These are phyloP conservation scores for Piprites chloris DNA, from an alignment of 2,113 vertebrate species.

Conservation along the genomic window DNA sequence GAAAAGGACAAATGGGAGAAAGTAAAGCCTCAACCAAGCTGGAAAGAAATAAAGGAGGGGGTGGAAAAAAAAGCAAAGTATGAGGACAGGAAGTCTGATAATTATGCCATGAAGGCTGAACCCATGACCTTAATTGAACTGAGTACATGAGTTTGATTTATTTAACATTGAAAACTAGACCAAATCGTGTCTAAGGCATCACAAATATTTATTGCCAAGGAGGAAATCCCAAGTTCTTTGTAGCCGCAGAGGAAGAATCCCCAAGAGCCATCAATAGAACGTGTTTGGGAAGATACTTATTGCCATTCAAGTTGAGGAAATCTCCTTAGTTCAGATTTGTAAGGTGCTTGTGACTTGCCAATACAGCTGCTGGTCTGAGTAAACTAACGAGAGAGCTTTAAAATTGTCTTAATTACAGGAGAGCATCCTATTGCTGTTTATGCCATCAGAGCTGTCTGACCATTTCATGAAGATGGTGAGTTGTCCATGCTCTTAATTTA, in stretches of 20 bases:
- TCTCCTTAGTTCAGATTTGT: neutral
- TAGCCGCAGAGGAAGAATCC: neutral
- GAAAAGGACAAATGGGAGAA: neutral
- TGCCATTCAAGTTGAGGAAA: neutral
- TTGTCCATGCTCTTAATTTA: neutral
- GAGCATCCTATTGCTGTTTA: neutral
- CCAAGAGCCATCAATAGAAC: neutral
- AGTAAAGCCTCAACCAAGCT: neutral
- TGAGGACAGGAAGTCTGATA: neutral
- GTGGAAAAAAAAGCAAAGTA: neutral
- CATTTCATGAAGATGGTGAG: rapidly evolving
- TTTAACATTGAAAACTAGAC: neutral
- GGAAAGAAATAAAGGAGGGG: neutral
- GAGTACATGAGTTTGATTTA: neutral
- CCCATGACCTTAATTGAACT: neutral
- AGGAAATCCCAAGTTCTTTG: neutral
- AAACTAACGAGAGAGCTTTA: neutral
- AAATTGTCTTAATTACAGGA: neutral
- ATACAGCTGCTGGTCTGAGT: neutral
- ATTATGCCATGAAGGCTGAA: neutral
- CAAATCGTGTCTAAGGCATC: neutral
- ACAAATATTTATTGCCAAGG: neutral
- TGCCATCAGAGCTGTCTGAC: neutral
- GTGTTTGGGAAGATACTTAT: neutral
- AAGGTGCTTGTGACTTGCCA: neutral